These are phyloP conservation scores for Notodonta dromedarius DNA, from an alignment of 2,888 invertebrate genomes.

Conservation along the genomic window DNA sequence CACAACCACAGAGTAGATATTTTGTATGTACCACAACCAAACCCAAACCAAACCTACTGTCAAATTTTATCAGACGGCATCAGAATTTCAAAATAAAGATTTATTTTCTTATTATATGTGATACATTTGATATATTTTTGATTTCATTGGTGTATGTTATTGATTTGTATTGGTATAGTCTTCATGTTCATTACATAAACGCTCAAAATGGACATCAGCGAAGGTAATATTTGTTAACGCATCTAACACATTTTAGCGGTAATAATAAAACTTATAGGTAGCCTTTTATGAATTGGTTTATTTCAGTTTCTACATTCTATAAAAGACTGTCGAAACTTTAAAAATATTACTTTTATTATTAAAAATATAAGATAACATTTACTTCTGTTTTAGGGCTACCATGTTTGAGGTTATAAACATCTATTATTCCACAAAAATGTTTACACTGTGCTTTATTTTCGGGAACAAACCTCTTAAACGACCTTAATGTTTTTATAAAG, in stretches of 20 bases:
- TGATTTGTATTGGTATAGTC: conserved; percentile 3
- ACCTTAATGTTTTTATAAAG: too few species aligned
- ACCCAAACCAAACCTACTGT: conserved; percentile 20
- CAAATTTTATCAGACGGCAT: conserved; percentile 23
- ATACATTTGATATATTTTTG: neutral
- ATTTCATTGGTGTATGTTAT: neutral
- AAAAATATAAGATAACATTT: too few species aligned
- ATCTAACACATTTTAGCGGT: conserved; percentile 47
- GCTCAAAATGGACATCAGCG: conserved; percentile 66
- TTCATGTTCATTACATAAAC: conserved; percentile 21
- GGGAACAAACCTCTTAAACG: neutral
- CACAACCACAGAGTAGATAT: too few species aligned
- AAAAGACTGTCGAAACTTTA: neutral
- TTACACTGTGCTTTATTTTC: neutral
- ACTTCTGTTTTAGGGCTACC: neutral
- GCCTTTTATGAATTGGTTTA: too few species aligned
- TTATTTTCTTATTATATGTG: conserved; percentile 5
- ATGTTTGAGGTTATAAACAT: conserved; percentile 27
- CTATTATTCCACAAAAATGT: conserved; percentile 5
- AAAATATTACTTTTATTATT: neutral
- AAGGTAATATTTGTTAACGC: conserved; percentile 55
- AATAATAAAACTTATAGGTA: neutral
- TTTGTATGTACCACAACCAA: too few species aligned
- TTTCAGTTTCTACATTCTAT: neutral
- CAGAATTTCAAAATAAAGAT: conserved; percentile 31